Conservation (phyloP, 2,113 vertebrate genomes). For the Neodontobutis hainanensis region DNA sequence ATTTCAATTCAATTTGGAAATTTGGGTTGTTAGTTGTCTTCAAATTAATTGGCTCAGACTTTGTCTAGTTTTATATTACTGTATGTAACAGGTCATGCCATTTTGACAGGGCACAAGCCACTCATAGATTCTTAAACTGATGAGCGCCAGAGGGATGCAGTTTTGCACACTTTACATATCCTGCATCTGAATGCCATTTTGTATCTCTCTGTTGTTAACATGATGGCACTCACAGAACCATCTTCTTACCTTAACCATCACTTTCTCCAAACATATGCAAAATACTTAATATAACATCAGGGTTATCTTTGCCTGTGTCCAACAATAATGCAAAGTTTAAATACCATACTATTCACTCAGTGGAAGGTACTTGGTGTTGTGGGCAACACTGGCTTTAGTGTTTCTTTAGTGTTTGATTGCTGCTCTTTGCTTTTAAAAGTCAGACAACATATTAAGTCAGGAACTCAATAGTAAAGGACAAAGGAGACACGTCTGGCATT, state of each 20-base stretch:
- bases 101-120: too few relatives aligned
- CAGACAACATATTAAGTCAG: background rate
- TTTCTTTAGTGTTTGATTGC: conserved; percentile 14
- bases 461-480: background rate
- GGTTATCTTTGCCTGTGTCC: background rate
- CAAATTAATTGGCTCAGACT: too few relatives aligned
- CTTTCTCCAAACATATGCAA: background rate
- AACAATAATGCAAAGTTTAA: background rate
- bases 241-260: background rate
- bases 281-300: background rate
- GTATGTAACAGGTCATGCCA: too few relatives aligned
- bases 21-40: too few relatives aligned
- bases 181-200: too few relatives aligned
- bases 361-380: conserved; percentile 11
- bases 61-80: too few relatives aligned
- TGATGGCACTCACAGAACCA: too few relatives aligned
- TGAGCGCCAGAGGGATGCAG: too few relatives aligned
- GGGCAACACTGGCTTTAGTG: background rate
- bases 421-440: conserved; percentile 5
- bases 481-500: background rate
- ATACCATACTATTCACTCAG: background rate
- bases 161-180: too few relatives aligned
- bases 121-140: too few relatives aligned
- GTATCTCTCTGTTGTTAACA: too few relatives aligned
- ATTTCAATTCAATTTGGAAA: too few relatives aligned